Evolutionary conservation across 2,888 invertebrate species (phyloP).

Genomic region (Cylloceria caligata): DNA sequence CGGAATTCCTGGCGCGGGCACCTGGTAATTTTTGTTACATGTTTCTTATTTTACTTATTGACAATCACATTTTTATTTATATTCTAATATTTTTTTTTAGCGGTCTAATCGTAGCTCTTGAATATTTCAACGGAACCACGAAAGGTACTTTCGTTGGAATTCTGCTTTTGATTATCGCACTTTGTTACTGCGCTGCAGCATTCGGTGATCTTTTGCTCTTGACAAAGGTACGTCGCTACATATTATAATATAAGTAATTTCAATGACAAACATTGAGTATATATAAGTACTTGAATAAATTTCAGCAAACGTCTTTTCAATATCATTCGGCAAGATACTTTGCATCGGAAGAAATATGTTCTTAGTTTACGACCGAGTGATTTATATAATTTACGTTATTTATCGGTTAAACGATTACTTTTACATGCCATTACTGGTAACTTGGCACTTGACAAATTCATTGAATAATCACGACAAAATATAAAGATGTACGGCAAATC

Average conservation of each 20-base stretch:
- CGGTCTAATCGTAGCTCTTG: slow-evolving; percentile 92
- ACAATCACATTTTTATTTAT: slow-evolving; percentile 20
- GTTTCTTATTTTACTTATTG: slow-evolving; percentile 73
- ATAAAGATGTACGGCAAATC: no score
- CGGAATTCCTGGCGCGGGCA: slow-evolving; percentile 93
- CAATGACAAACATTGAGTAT: background rate
- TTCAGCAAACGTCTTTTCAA: no score
- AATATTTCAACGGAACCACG: slow-evolving; percentile 86
- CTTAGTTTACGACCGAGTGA: no score
- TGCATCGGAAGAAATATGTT: background rate
- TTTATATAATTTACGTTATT: no score
- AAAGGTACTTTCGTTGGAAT: slow-evolving; percentile 90
- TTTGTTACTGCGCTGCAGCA: slow-evolving; percentile 91
- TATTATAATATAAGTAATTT: background rate
- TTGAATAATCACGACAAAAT: no score
- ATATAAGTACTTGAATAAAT: background rate
- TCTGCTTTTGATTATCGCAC: slow-evolving; percentile 91
- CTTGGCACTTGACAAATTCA: no score
- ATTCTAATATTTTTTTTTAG: slow-evolving; percentile 84
- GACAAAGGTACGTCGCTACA: slow-evolving; percentile 89
- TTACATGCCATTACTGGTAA: no score
- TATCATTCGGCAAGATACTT: no score
- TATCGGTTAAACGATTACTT: no score
- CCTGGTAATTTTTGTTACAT: slow-evolving; percentile 88
- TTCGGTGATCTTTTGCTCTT: slow-evolving; percentile 93